These are phyloP conservation scores for Cetoscarus ocellatus DNA, from an alignment of 2,797 vertebrate genomes.

Conservation along the genomic window DNA sequence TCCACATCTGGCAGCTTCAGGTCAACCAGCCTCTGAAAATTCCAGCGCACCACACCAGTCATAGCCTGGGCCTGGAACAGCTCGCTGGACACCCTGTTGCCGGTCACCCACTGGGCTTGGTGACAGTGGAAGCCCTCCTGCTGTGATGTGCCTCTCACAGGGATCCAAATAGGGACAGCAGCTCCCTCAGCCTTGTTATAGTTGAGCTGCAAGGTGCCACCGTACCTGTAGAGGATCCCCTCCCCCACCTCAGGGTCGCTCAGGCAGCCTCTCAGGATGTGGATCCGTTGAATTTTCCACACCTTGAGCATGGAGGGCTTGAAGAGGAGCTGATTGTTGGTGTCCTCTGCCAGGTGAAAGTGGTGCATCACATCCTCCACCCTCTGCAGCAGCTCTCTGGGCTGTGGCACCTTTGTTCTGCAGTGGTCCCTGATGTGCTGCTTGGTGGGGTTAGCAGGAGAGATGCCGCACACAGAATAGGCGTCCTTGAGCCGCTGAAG, in stretches of 20 bases:
- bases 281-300: background rate
- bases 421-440: too few species aligned
- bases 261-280: slow-evolving; percentile 3
- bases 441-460: too few species aligned
- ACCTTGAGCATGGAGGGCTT: background rate
- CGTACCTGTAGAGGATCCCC: slow-evolving; percentile 3
- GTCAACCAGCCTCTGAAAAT: slow-evolving; percentile 42
- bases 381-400: too few species aligned
- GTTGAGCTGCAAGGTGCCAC: slow-evolving; percentile 5
- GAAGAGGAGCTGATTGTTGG: too few species aligned
- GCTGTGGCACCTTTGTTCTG: too few species aligned
- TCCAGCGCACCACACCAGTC: slow-evolving; percentile 50
- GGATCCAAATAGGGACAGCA: slow-evolving; percentile 6
- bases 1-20: too few species aligned
- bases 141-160: slow-evolving; percentile 4
- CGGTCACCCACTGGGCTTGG: slow-evolving; percentile 13
- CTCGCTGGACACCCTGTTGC: slow-evolving; percentile 1
- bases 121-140: slow-evolving; percentile 3
- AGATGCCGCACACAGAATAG: too few species aligned
- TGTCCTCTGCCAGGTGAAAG: too few species aligned
- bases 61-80: slow-evolving; percentile 9
- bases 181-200: background rate
- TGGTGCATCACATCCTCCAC: too few species aligned
- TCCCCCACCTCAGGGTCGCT: background rate
- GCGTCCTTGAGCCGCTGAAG: too few species aligned